Base-by-base conservation (phyloP, 2,797 vertebrate species). In the Sciurus vulgaris region DNA sequence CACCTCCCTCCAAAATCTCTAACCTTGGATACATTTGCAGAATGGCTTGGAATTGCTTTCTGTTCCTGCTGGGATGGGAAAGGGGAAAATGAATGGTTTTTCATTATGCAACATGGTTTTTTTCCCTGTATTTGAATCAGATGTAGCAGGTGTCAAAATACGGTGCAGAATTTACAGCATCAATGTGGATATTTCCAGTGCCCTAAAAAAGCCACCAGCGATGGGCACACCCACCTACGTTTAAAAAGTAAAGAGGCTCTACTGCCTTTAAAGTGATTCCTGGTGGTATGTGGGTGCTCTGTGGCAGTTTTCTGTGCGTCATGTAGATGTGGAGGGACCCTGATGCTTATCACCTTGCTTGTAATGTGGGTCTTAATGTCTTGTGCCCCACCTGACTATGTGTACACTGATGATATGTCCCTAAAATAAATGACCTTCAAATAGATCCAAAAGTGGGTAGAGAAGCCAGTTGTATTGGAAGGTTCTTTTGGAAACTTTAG, bases 21-120 rank as follows among this genome's bases (percentile, higher is more conserved):
- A 85, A 84, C 91, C 83, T 96, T 97, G 84, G 61, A 28, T 87
- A 82, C 47, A 41, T 97, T 96, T 95, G 73, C 83, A 13, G 49
- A 76, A 61, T 93, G 69, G 2, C 69, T 96, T 92, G 88, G 89
- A 85, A 67, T 94, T 95, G 89, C 78, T 95, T 85, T 95, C 77
- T 74, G 0, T 95, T 92, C 89, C 85, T 95, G 3, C 8, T 95
- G 89, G 93, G 93, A 54, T 38, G 54, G 70, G 92, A 95, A 96
- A 87, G 51, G 92, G 47, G 69, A 56, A 95, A 96, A 96, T 54
- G 92, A 84, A 95, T 93, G 41, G 26, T 92, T 93, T 47, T 28
- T 63, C 61, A 51, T 94, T 15, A 0, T 92, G 88, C 94, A 89
- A 49, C 44, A 5, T 41, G 74, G 2, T 54, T 96, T 44, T 38